Evolutionary conservation across 2,888 invertebrate genomes (phyloP).

Genomic region (Caenorhabditis panamensis): DNA sequence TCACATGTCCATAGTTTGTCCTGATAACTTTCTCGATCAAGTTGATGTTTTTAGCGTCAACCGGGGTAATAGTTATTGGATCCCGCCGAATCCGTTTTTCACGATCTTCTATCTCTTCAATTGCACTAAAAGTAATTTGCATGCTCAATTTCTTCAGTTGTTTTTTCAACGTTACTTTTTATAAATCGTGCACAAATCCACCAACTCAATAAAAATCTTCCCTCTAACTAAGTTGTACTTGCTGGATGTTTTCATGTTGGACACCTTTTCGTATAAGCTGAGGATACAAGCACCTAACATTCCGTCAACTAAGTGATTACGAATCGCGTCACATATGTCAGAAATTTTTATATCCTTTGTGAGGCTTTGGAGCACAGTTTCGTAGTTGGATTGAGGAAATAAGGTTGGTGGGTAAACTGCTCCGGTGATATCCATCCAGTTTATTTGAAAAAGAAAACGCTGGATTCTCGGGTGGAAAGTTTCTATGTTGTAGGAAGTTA

Average conservation of each 20-base stretch:
- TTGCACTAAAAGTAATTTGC: constrained; percentile 34
- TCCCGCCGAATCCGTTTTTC: constrained; percentile 31
- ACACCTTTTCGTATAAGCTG: constrained; percentile 48
- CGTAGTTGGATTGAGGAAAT: constrained; percentile 51
- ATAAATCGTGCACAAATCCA: constrained; percentile 50
- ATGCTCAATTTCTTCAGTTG: neutral
- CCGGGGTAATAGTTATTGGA: constrained; percentile 7
- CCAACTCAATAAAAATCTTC: constrained; percentile 38
- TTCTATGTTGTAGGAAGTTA: constrained; percentile 16
- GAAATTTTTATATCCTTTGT: constrained; percentile 46
- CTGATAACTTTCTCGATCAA: constrained; percentile 45
- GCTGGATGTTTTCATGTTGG: constrained; percentile 21
- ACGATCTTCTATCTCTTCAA: constrained; percentile 11
- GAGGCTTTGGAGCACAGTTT: constrained; percentile 17
- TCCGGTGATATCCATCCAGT: constrained; percentile 40
- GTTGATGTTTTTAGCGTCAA: constrained; percentile 36
- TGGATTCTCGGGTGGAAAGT: constrained; percentile 32
- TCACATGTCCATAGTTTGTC: constrained; percentile 14
- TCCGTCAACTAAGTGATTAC: constrained; percentile 33
- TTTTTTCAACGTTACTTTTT: constrained; percentile 23
- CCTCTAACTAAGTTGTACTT: constrained; percentile 36
- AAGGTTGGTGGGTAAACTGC: neutral
- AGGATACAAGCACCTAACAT: constrained; percentile 42
- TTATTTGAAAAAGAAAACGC: constrained; percentile 54
- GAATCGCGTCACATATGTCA: constrained; percentile 53